Conservation (phyloP, 2,797 vertebrate species). For the Morus bassanus region DNA sequence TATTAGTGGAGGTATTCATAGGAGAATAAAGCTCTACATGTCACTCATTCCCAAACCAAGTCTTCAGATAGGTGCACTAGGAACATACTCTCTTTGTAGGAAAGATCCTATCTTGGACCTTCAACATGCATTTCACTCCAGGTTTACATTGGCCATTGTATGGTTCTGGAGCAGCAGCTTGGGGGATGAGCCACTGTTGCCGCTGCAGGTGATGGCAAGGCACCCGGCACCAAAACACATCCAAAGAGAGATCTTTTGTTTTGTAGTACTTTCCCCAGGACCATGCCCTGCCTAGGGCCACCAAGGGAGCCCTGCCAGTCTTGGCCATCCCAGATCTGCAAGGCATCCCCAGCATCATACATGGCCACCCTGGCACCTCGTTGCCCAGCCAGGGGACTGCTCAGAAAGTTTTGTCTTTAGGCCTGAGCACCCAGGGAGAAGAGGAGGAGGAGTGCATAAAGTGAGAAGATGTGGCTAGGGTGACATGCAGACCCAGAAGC, state of each 20-base stretch:
- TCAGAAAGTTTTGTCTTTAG: background rate
- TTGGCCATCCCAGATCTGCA: background rate
- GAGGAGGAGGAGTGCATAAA: background rate
- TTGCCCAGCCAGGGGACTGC: background rate
- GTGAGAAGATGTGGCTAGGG: background rate
- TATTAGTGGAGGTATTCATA: background rate
- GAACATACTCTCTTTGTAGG: accelerated
- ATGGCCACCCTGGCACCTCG: background rate
- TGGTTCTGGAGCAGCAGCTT: background rate
- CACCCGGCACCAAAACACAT: background rate
- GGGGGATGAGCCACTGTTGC: accelerated
- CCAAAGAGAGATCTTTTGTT: background rate
- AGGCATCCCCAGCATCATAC: background rate
- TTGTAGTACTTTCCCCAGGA: background rate
- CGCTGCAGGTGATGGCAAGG: background rate
- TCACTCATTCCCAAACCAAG: background rate
- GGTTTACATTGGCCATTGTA: background rate
- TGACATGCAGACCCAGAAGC: background rate
- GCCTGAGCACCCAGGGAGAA: background rate
- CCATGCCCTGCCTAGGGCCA: accelerated
- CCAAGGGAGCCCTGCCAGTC: background rate
- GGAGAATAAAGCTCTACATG: background rate
- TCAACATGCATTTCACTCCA: background rate
- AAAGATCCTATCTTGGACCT: background rate
- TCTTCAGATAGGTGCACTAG: background rate